Conservation (phyloP, 2,797 vertebrate genomes). For the Sebastes kiyomatsui region DNA sequence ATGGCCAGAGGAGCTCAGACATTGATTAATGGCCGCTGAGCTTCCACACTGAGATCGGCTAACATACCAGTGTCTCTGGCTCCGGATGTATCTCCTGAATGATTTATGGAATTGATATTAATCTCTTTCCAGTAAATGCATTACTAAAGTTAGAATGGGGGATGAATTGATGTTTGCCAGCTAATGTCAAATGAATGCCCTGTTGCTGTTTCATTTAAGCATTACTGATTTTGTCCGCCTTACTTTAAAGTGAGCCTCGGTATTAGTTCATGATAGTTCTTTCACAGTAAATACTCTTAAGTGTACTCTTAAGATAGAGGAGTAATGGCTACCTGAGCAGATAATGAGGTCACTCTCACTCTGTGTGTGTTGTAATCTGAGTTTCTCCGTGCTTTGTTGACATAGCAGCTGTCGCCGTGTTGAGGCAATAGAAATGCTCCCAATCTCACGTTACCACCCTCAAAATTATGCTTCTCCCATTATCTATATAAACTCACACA, state of each 20-base stretch:
- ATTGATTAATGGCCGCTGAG: slow-evolving; percentile 85
- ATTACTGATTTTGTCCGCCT: slow-evolving; percentile 76
- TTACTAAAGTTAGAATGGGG: slow-evolving; percentile 89
- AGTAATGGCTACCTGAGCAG: no score
- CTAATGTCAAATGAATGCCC: slow-evolving; percentile 90
- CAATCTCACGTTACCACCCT: no score
- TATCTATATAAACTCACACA: neutral
- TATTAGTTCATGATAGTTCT: neutral
- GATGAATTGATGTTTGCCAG: slow-evolving; percentile 89
- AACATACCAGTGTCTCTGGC: slow-evolving; percentile 89
- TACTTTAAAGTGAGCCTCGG: slow-evolving; percentile 14
- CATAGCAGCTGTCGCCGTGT: no score
- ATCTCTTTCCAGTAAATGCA: slow-evolving; percentile 97
- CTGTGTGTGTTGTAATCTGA: no score
- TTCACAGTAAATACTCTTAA: neutral
- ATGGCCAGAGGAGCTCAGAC: slow-evolving; percentile 80
- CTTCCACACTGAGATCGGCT: slow-evolving; percentile 87
- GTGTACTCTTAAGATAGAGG: neutral
- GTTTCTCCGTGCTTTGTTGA: no score
- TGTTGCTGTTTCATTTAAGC: slow-evolving; percentile 87
- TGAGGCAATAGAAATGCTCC: no score
- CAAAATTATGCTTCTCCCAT: neutral
- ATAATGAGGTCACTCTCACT: no score
- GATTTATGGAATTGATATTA: slow-evolving; percentile 99
- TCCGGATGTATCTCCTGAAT: slow-evolving; percentile 91